Base-by-base conservation (phyloP, 2,888 invertebrate species). In the Peribatodes rhomboidaria region DNA sequence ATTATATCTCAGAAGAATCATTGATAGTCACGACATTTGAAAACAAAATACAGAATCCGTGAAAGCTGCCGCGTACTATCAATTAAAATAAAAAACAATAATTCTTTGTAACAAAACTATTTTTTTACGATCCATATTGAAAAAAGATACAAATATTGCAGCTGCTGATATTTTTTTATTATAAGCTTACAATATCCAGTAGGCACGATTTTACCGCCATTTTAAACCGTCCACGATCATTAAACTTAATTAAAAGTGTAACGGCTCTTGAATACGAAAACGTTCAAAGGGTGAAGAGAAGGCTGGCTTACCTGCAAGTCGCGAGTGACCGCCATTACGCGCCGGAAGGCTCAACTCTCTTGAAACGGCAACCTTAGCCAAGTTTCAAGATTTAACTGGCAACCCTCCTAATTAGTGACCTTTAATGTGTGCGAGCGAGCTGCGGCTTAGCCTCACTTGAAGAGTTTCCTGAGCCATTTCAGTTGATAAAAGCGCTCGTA, bases 321-420 rank as follows among this genome's bases (percentile, higher is more conserved):
- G 61, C 62, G 53, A 54, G 62, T 66, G 68, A 68, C 61, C 72
- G 64, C 62, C 61, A 72, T 78, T 77, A 77, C 55, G 44, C 7
- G 11, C 52, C 57, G 44, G 58, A 58, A 63, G 42, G 52, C 58
- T 39, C 69, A 77, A 78, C 71, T 69, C 69, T 67, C 75, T 79
- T 74, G 68, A 78, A 81, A 71, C 60, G 67, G 67, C 56, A 61
- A 75, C 72, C 75, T 76, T 73, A 76, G 70, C 71, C 73, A 75
- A 79, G 69, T 76, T 78, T 61, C 79, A 81, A 81, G 82, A 82
- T 81, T 85, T 80, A 82, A 85, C 77, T 81, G 75, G 78, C 72
- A 72, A 76, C 78, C 77, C 74, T 65, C 72, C 74, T 82, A 84
- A 86, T 85, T 85, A 84, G 76, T 79, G 75, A 80, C 78, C 81